Conservation (phyloP, 2,113 vertebrate species). For the Pteronura brasiliensis region DNA sequence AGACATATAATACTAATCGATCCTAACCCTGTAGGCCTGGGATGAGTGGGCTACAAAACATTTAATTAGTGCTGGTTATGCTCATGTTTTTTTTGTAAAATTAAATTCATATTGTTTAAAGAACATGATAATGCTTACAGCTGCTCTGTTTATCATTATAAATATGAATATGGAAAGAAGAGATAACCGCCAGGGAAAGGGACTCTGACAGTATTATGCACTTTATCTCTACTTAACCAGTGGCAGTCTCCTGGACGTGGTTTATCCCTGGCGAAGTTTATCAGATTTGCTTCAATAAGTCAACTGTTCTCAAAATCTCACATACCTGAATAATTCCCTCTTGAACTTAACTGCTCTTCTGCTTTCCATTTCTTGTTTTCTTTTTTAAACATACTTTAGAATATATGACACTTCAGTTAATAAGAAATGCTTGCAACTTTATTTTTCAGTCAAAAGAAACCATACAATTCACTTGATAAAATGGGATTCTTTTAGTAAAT, state of each 20-base stretch:
- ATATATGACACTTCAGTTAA: not conserved
- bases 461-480: not conserved
- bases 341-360: not conserved
- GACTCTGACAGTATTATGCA: not conserved
- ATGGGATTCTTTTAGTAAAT: not conserved
- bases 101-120: not conserved
- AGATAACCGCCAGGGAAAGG: not conserved
- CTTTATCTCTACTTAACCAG: not conserved
- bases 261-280: not conserved
- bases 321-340: not conserved
- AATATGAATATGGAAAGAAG: not conserved
- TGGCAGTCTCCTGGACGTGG: not conserved
- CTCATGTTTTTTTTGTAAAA: not conserved
- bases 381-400: not conserved
- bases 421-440: not conserved
- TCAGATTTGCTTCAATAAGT: not conserved
- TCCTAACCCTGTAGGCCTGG: not conserved
- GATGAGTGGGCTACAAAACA: not conserved
- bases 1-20: not conserved
- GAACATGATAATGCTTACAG: not conserved
- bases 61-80: not conserved
- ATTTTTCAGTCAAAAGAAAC: not conserved
- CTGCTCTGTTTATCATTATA: not conserved
- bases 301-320: not conserved
- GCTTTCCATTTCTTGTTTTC: not conserved